Evolutionary conservation across 2,113 vertebrate species (phyloP), one percentile per base, ranked within the genome.

Genomic region (Sphyrna mokarran): DNA sequence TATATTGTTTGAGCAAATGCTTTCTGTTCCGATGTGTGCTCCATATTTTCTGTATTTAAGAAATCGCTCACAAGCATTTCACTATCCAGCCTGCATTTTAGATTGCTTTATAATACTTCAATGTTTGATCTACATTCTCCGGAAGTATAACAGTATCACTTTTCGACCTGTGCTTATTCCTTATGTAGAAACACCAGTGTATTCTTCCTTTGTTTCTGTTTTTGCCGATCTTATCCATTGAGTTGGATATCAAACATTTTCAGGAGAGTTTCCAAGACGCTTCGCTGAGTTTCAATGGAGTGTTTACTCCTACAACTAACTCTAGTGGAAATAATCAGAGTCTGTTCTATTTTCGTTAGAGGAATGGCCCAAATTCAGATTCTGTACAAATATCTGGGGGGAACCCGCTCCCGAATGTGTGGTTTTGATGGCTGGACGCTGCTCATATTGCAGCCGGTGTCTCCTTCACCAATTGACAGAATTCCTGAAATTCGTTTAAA

Each of bases 381-480:
- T 86, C 83, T 43, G 83, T 86, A 22, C 14, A 86, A 48, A 37
- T 86, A 86, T 86, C 83, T 86, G 83, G 43, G 83, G 40, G 33
- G 11, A 48, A 86, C 43, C 26, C 7, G 40, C 40, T 43, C 96
- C 96, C 90, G 95, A 96, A 96, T 72, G 85, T 22, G 43, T 90
- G 0, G 95, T 96, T 91, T 96, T 97, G 97, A 96, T 97, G 96
- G 96, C 95, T 95, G 96, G 97, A 97, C 97, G 97, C 97, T 97
- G 96, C 97, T 97, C 96, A 96, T 97, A 89, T 96, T 96, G 97
- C 97, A 96, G 96, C 96, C 96, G 96, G 96, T 96, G 97, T 96
- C 96, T 96, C 96, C 95, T 96, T 97, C 95, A 96, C 97, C 97
- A 97, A 97, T 96, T 96, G 97, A 97, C 97, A 97, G 5, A 94